These are phyloP conservation scores for Anolis apletophallus DNA, from an alignment of 2,797 vertebrate species.

Conservation along the genomic window DNA sequence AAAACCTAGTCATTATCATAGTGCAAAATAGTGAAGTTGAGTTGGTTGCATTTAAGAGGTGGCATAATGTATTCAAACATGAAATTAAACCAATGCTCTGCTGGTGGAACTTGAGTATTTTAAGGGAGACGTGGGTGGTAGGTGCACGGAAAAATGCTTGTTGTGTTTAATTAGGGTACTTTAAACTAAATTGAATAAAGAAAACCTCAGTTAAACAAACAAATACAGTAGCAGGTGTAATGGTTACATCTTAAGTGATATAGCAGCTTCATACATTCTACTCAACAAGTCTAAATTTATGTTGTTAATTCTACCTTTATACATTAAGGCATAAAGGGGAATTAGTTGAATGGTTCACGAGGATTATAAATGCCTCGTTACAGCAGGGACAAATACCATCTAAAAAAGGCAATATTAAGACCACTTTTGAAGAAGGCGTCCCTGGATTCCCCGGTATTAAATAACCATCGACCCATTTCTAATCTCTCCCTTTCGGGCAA, in stretches of 20 bases:
- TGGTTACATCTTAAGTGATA: not conserved
- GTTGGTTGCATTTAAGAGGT: conserved; percentile 44
- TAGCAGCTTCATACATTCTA: not conserved
- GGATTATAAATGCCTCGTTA: too few relatives aligned
- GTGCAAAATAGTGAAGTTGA: conserved; percentile 26
- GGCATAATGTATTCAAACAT: conserved; percentile 48
- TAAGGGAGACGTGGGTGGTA: conserved; percentile 17
- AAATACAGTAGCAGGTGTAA: not conserved
- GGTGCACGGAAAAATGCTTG: not conserved
- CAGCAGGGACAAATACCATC: too few relatives aligned
- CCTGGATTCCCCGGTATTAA: too few relatives aligned
- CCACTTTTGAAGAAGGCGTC: too few relatives aligned
- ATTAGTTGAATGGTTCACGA: too few relatives aligned
- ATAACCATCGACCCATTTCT: too few relatives aligned
- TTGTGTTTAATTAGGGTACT: not conserved
- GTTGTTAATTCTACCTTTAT: not conserved
- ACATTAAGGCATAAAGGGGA: too few relatives aligned
- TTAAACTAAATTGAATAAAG: not conserved
- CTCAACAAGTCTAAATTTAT: not conserved
- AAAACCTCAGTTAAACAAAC: not conserved
- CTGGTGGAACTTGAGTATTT: conserved; percentile 22
- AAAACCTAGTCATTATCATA: not conserved
- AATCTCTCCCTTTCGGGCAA: too few relatives aligned
- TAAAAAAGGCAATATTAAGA: too few relatives aligned
- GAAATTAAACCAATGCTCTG: conserved; percentile 11